Evolutionary conservation across 1,140 invertebrate genomes (phyloP).

Genomic region (Tetramorium alpestre): DNA sequence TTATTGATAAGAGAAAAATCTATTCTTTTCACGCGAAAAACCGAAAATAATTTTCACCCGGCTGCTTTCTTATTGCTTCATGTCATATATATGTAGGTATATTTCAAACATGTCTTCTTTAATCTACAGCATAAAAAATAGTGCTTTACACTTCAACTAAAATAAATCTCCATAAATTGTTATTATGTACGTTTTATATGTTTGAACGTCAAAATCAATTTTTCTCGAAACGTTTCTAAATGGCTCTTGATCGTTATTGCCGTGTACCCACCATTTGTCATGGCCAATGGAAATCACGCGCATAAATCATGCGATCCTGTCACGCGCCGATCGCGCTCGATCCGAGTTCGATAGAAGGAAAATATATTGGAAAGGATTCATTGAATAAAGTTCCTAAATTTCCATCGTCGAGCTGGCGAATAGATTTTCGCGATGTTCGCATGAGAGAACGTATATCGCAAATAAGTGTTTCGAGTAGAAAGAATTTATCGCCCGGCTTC

Average conservation of each 20-base stretch:
- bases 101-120: not conserved
- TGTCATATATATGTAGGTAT: not conserved
- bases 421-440: conserved; percentile 55
- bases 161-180: conserved; percentile 16
- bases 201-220: conserved; percentile 34
- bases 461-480: conserved; percentile 61
- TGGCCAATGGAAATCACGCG: conserved; percentile 59
- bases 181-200: conserved; percentile 25
- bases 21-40: not conserved
- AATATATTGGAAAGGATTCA: conserved; percentile 57
- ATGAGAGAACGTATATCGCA: conserved; percentile 57
- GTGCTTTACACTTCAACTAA: not conserved
- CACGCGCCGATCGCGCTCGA: conserved; percentile 50
- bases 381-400: conserved; percentile 61
- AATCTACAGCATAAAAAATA: conserved; percentile 2
- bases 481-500: conserved; percentile 61
- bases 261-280: conserved; percentile 37
- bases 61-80: not conserved
- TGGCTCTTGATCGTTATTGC: conserved; percentile 55
- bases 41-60: not conserved
- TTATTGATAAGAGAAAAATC: not conserved
- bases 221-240: conserved; percentile 47
- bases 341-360: conserved; percentile 52
- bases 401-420: conserved; percentile 52
- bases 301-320: conserved; percentile 62